Percentiles rank a stretch among this genome's conserved stretches.
Evolutionary conservation across 2,113 vertebrate species (phyloP).

Genomic region (Psittacara wagleri): DNA sequence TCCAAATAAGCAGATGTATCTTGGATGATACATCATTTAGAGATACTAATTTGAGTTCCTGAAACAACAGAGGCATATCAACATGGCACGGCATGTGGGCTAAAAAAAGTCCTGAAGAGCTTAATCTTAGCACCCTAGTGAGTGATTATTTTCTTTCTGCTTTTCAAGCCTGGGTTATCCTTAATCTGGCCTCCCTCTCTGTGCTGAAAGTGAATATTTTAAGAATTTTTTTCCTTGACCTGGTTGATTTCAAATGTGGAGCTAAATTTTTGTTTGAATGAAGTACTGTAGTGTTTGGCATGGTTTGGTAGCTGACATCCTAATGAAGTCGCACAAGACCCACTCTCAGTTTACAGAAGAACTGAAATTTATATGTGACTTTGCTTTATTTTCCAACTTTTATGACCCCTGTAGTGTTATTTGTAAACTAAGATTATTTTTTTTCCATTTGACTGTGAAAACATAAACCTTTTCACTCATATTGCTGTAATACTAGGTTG

Average conservation of each 20-base stretch:
- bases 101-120: neutral
- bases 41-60: neutral
- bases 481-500: neutral
- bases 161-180: neutral
- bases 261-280: neutral
- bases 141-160: neutral
- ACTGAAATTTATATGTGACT: neutral
- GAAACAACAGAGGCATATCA: neutral
- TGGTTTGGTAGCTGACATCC: neutral
- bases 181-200: neutral
- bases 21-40: neutral
- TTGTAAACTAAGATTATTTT: neutral
- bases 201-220: neutral
- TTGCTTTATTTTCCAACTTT: neutral
- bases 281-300: neutral
- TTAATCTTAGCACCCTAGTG: neutral
- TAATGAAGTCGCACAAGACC: neutral
- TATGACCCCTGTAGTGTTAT: neutral
- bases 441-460: neutral
- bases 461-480: neutral
- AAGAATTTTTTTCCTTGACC: neutral
- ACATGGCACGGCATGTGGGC: accelerated
- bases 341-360: neutral
- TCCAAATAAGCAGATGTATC: neutral
- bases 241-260: neutral